Base-by-base conservation (phyloP, 64 coral and sea anemone species). In the Catalaphyllia jardinei region DNA sequence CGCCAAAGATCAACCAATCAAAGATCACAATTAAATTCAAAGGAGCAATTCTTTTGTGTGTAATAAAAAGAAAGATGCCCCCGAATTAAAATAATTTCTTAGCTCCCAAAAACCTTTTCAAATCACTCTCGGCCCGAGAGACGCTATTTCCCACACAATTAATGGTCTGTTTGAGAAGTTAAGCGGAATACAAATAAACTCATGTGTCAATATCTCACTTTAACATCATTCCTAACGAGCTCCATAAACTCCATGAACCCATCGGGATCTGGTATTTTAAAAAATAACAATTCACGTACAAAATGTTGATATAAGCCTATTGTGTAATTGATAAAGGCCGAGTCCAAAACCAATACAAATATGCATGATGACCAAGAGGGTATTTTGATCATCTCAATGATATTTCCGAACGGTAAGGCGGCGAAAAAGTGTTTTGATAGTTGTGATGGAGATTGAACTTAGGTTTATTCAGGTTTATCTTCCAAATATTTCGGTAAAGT, bases 1-100 rank as follows among this genome's bases (percentile, higher is more conserved):
- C 63, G 81, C 63, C 61, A 85, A 85, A 85, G 12, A 42, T 51
- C 7, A 42, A 24, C 81, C 81, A 85, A 85, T 85, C 63, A 71
- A 39, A 18, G 19, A 13, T 10, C 31, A 52, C 69, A 35, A 85
- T 71, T 42, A 81, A 81, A 57, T 17, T 62, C 31, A 62, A 18
- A 46, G 30, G 60, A 24, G 8, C 63, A 63, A 83, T 67, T 25
- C 59, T 35, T 31, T 62, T 29, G 10, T 65, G 35, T 20, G 74
- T 57, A 19, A 14, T 75, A 76, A 49, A 20, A 28, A 27, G 25
- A 69, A n/a, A n/a, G n/a, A 27, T 69, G 65, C 35, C 0, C 31
- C 12, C 18, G 24, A 46, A 76, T 51, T 38, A 50, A 50, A 76
- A 76, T 76, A 76, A 49, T 35, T 76, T 38, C 74, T 42, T 20